Percentiles rank a stretch among this genome's conserved stretches.
Evolutionary conservation across 2,888 invertebrate genomes (phyloP).

Genomic region (Dermolepida albohirtum): DNA sequence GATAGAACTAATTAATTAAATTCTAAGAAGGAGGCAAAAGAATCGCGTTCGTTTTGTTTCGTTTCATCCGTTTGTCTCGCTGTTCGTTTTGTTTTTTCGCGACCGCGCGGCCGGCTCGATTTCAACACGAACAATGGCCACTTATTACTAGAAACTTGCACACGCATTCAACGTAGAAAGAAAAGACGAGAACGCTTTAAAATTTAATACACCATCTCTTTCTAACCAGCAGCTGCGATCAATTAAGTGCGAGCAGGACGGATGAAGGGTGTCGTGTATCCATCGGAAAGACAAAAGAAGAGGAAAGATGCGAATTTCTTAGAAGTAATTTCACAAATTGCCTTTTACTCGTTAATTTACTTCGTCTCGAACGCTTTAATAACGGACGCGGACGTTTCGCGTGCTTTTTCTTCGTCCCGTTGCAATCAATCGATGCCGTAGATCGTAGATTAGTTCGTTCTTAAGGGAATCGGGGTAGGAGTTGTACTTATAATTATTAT

Average conservation of each 20-base stretch:
- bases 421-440: constrained; percentile 14
- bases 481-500: constrained; percentile 64
- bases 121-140: constrained; percentile 37
- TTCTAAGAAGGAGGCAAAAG: constrained; percentile 54
- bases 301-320: constrained; percentile 56
- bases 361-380: constrained; percentile 22
- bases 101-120: constrained; percentile 12
- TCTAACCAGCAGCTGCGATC: constrained; percentile 12
- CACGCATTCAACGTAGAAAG: too few species aligned
- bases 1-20: constrained; percentile 61
- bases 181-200: constrained; percentile 10
- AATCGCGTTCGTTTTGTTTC: constrained; percentile 23
- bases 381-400: constrained; percentile 22
- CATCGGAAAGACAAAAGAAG: too few species aligned
- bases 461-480: constrained; percentile 53
- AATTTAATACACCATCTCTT: constrained; percentile 22
- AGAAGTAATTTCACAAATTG: constrained; percentile 67
- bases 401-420: constrained; percentile 1
- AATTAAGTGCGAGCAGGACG: constrained; percentile 23
- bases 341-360: constrained; percentile 54
- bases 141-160: constrained; percentile 26
- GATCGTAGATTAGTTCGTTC: constrained; percentile 6
- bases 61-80: constrained; percentile 20
- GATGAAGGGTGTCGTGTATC: constrained; percentile 9
- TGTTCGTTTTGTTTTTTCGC: constrained; percentile 23